Conservation (phyloP, 1,140 invertebrate genomes). For the Dolichoris vasculosae region DNA sequence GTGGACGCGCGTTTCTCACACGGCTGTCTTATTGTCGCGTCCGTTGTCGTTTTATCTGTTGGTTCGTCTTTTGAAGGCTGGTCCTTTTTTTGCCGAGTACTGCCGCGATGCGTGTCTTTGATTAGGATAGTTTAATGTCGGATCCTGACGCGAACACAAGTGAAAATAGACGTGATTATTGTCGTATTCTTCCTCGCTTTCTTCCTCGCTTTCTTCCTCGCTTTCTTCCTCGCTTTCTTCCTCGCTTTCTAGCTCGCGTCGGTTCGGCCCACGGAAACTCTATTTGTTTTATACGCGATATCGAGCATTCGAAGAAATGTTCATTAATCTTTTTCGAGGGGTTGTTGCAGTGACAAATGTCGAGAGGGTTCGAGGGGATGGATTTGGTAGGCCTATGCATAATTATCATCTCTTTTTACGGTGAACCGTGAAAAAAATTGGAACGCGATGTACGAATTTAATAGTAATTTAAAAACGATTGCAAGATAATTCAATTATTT, state of each 20-base stretch:
- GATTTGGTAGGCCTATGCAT: not conserved
- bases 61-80: not conserved
- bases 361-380: not conserved
- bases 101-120: not conserved
- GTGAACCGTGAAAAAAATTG: too few species aligned
- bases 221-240: not conserved
- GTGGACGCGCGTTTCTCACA: slow-evolving; percentile 25
- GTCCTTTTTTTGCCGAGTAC: too few species aligned
- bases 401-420: not conserved
- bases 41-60: slow-evolving; percentile 8
- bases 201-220: too few species aligned
- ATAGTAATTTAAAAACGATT: too few species aligned
- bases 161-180: slow-evolving; percentile 28
- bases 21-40: not conserved
- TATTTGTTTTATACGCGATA: not conserved
- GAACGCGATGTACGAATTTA: too few species aligned
- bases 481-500: too few species aligned
- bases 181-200: not conserved
- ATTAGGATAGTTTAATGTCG: slow-evolving; percentile 41
- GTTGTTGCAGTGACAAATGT: not conserved
- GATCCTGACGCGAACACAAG: slow-evolving; percentile 16
- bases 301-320: not conserved
- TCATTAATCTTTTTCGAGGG: slow-evolving; percentile 2
- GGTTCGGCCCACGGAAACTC: too few species aligned
- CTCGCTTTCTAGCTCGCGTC: too few species aligned